A percentile compares a stretch with the other conserved stretches of the same genome.
Evolutionary conservation across 2,797 vertebrate genomes (phyloP).

Genomic region (Monodelphis domestica): DNA sequence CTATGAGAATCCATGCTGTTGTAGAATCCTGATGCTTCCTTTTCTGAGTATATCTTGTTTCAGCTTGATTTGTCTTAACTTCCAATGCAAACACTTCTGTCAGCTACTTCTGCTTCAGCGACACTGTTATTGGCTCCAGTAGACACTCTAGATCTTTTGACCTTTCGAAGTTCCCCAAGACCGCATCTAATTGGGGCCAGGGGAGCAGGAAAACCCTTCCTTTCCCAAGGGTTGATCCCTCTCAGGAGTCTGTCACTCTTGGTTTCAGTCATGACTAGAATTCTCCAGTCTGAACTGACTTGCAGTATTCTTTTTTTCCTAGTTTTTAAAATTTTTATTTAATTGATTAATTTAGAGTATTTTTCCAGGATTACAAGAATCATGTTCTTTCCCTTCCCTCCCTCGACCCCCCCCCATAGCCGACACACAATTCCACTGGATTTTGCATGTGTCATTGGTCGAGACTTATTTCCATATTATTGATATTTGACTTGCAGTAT

Average conservation of each 20-base stretch:
- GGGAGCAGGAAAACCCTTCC: not conserved
- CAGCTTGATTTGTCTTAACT: not conserved
- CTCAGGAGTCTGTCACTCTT: not conserved
- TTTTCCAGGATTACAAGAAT: no score
- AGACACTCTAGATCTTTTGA: not conserved
- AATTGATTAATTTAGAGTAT: no score
- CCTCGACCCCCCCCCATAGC: no score
- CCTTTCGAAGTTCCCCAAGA: not conserved
- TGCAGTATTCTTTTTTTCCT: no score
- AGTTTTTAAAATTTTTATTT: no score
- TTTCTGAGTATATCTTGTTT: not conserved
- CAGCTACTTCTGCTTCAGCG: not conserved
- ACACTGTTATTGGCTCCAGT: not conserved
- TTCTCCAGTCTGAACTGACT: no score
- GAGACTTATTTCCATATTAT: no score
- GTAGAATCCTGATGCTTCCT: not conserved
- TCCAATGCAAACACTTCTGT: not conserved
- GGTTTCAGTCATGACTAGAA: not conserved
- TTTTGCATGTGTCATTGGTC: no score
- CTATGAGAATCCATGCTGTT: not conserved
- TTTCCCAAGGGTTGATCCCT: not conserved
- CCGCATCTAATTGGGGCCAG: not conserved
- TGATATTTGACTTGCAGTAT: no score
- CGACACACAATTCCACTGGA: no score
- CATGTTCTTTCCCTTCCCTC: no score